These are phyloP conservation scores for Zingel zingel DNA, from an alignment of 2,113 vertebrate species.

Conservation along the genomic window DNA sequence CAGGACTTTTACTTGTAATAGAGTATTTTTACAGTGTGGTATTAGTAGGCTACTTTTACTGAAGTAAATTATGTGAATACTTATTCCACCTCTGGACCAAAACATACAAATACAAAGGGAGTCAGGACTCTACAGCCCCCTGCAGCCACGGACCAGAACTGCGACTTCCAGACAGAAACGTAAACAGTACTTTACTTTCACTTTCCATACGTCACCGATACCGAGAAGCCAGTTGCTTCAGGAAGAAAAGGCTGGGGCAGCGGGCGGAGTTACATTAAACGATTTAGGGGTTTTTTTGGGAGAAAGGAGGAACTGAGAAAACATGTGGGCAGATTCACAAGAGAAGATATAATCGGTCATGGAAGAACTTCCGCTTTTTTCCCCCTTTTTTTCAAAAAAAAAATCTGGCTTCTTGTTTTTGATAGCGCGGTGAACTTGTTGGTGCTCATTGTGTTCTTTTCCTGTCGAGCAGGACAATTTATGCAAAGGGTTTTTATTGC, in stretches of 20 bases:
- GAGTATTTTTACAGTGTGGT: too few relatives aligned
- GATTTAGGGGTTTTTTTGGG: neutral
- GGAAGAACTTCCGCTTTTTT: neutral
- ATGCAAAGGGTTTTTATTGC: too few relatives aligned
- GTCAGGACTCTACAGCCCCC: neutral
- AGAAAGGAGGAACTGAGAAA: neutral
- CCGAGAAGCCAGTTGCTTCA: neutral
- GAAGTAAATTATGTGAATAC: too few relatives aligned
- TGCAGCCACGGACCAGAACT: neutral
- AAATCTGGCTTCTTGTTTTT: neutral
- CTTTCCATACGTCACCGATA: constrained; percentile 68
- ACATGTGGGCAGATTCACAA: fast-evolving
- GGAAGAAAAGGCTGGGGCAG: too few relatives aligned
- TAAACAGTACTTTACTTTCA: constrained; percentile 28
- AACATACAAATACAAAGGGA: neutral
- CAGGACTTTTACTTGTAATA: too few relatives aligned
- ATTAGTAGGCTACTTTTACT: too few relatives aligned
- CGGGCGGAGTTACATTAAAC: neutral
- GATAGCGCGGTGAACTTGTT: neutral
- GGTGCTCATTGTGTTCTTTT: too few relatives aligned
- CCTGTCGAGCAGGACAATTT: too few relatives aligned
- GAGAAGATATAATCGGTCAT: fast-evolving
- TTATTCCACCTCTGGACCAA: neutral
- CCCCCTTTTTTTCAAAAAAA: too few relatives aligned
- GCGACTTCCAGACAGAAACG: neutral